Percentiles rank a stretch among this genome's conserved stretches.
Evolutionary conservation across 2,797 vertebrate genomes (phyloP).

Genomic region (Cossypha heuglini): DNA sequence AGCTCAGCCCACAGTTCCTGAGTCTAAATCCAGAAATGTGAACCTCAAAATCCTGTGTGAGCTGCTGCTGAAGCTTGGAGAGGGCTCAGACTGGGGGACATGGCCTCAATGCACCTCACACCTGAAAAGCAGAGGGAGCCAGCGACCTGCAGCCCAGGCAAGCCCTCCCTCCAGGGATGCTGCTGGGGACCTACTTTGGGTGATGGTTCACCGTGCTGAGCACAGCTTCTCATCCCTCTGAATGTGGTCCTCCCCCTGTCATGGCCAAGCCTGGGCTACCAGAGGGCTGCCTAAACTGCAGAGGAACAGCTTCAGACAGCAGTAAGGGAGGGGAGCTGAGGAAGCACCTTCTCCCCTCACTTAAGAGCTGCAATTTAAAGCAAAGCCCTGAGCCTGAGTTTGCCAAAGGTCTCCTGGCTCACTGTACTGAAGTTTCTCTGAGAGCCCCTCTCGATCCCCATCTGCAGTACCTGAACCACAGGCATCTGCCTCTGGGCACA

Average conservation of each 20-base stretch:
- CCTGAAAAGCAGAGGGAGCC: not conserved
- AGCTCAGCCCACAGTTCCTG: not conserved
- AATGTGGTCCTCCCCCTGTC: fast-evolving
- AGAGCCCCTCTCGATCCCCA: not conserved
- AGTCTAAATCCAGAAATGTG: not conserved
- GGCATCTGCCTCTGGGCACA: not conserved
- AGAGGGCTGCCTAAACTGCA: not conserved
- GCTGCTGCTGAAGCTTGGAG: not conserved
- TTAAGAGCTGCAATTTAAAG: not conserved
- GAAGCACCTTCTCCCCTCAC: not conserved
- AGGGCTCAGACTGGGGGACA: not conserved
- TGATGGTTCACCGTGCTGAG: fast-evolving
- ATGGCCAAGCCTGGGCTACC: not conserved
- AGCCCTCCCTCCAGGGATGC: not conserved
- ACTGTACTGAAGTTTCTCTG: fast-evolving
- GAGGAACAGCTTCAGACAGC: not conserved
- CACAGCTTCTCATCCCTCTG: not conserved
- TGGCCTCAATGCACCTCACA: fast-evolving
- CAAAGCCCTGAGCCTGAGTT: not conserved
- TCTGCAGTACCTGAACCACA: not conserved
- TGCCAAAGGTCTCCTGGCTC: not conserved
- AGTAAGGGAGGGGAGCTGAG: not conserved
- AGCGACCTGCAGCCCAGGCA: not conserved
- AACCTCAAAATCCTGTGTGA: not conserved
- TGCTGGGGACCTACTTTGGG: not conserved